Conservation (phyloP, 2,797 vertebrate species). For the Tokudaia muenninki region DNA sequence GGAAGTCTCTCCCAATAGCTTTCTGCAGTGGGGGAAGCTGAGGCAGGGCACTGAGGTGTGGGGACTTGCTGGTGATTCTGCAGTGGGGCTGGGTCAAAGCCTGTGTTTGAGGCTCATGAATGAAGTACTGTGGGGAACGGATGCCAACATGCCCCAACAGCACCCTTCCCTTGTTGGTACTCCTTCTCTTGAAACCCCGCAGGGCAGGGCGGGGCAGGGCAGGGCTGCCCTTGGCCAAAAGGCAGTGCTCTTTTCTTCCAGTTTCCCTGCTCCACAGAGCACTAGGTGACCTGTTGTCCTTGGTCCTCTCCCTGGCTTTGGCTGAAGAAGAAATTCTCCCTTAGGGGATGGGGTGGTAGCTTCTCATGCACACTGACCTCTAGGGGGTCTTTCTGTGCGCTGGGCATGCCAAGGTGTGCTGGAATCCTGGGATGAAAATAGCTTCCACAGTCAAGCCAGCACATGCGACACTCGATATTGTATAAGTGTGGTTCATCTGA, state of each 20-base stretch:
- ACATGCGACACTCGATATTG: conserved; percentile 9
- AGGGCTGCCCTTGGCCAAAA: background rate
- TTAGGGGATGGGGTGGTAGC: background rate
- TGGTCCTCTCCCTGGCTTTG: background rate
- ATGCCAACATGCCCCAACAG: conserved; percentile 36
- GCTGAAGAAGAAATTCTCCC: background rate
- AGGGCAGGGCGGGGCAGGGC: conserved; percentile 3
- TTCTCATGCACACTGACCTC: background rate
- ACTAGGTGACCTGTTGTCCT: background rate
- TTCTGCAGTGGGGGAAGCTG: conserved; percentile 4
- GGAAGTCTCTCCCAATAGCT: background rate
- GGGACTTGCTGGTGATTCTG: conserved; percentile 36
- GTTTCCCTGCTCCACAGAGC: background rate
- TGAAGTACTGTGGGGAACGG: conserved; percentile 62
- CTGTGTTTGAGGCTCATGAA: conserved; percentile 51
- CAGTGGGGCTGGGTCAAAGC: conserved; percentile 36
- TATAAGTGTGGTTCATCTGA: conserved; percentile 44
- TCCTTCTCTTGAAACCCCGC: background rate
- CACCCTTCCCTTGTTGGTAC: background rate
- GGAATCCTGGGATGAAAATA: conserved; percentile 17
- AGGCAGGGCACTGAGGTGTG: background rate
- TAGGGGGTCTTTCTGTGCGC: background rate
- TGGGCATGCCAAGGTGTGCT: background rate
- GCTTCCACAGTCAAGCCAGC: conserved; percentile 58
- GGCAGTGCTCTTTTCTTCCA: background rate